Percentiles rank a stretch among this genome's conserved stretches.
These are phyloP conservation scores for Trissolcus brochymenae DNA, from an alignment of 2,888 invertebrate genomes.

Conservation along the genomic window DNA sequence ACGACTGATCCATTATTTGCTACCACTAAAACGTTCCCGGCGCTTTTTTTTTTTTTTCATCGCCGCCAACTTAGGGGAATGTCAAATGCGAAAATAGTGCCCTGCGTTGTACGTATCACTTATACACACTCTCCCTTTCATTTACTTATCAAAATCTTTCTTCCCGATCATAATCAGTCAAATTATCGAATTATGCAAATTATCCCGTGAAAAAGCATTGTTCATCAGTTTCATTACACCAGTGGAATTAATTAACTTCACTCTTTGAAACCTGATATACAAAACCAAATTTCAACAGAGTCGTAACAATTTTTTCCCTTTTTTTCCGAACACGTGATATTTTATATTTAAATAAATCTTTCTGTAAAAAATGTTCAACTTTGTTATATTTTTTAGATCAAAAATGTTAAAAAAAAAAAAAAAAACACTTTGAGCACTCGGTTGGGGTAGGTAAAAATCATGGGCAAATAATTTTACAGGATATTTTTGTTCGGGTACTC, in stretches of 20 bases:
- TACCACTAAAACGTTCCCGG: constrained; percentile 58
- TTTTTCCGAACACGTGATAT: neutral
- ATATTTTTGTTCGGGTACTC: too few species aligned
- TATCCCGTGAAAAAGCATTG: neutral
- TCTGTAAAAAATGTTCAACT: neutral
- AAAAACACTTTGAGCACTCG: too few species aligned
- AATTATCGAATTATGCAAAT: constrained; percentile 26
- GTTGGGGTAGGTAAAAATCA: too few species aligned
- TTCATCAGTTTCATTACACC: neutral
- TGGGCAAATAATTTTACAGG: too few species aligned
- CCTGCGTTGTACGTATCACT: constrained; percentile 39
- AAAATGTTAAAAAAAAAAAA: too few species aligned
- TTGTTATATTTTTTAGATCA: too few species aligned
- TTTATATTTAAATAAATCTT: too few species aligned
- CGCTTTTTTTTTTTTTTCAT: constrained; percentile 38
- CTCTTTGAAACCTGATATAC: neutral
- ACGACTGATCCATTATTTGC: constrained; percentile 67
- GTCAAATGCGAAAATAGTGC: constrained; percentile 50
- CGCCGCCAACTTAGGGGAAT: constrained; percentile 46
- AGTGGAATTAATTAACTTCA: neutral
- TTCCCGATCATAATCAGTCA: constrained; percentile 5
- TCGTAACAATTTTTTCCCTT: neutral
- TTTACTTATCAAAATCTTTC: constrained; percentile 34
- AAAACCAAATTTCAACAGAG: neutral
- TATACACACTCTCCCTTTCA: constrained; percentile 24